phyloP scores from a whole-genome alignment of 2,797 vertebrate genomes.

The Acanthurus tractus region DNA sequence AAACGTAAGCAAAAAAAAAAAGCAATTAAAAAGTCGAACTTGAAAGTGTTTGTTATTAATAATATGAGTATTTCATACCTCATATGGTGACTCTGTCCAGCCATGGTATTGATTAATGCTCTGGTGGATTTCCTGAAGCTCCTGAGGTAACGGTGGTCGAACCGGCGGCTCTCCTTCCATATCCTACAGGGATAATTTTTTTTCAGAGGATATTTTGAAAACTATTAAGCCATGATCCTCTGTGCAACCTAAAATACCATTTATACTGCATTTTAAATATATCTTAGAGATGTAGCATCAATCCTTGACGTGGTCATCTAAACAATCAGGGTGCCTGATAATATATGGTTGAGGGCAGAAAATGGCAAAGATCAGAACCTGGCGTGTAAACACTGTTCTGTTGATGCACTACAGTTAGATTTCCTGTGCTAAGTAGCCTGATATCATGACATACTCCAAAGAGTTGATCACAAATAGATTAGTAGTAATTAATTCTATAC shows the following conservation, averaged over 20 bases:
- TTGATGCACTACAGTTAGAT: no score
- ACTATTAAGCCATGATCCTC: neutral
- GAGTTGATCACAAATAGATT: neutral
- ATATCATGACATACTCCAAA: no score
- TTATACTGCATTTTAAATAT: neutral
- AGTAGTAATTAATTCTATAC: neutral
- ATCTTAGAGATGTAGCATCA: neutral
- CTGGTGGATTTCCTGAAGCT: constrained; percentile 71
- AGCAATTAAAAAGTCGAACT: neutral
- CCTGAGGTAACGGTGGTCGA: constrained; percentile 83
- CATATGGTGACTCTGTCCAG: constrained; percentile 74
- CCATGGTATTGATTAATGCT: constrained; percentile 50
- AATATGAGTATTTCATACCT: constrained; percentile 60
- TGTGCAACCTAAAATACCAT: neutral
- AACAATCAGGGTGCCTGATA: neutral
- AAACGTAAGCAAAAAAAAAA: constrained; percentile 35
- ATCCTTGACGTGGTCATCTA: neutral
- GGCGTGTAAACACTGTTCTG: neutral
- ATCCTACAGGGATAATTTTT: constrained; percentile 62
- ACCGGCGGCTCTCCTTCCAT: constrained; percentile 75
- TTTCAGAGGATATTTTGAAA: neutral
- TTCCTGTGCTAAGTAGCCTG: no score
- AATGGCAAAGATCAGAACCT: neutral
- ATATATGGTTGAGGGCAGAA: constrained; percentile 1
- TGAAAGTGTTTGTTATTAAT: neutral